Evolutionary conservation across 2,113 vertebrate species (phyloP), one percentile per base, ranked within the genome.

Genomic region (Lamprotornis superbus): DNA sequence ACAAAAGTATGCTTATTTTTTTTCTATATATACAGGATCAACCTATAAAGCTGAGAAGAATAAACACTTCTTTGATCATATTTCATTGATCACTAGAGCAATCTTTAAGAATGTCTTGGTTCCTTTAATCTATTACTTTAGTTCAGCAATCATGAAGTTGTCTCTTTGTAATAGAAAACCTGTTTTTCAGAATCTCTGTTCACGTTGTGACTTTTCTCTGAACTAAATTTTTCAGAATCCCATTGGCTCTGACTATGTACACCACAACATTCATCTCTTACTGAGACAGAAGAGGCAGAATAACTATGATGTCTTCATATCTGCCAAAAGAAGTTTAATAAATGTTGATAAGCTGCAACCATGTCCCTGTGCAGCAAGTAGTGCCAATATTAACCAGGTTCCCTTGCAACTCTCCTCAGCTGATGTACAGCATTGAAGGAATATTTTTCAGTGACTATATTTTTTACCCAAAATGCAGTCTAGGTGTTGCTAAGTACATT

Each of bases 91-190:
- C 49, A 46, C 44, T 87, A 35, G 11, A 89, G 35, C 28, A 85
- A 74, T 63, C 59, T 82, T 87, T 60, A 59, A 59, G 49, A 89
- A 91, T 60, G 35, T 40, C 81, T 91, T 49, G 7, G 16, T 67
- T 89, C 56, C 61, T 94, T 78, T 93, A 83, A 90, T 82, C 86
- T 90, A 63, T 67, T 84, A 47, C 78, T 93, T 89, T 53, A 87
- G 65, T 20, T 93, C 44, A 84, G 37, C 1, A 3, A 85, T 80
- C 67, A 79, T 57, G 49, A 65, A 90, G 40, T 73, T 79, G 56
- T 70, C 35, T 57, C 90, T 52, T 80, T 79, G 24, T 52, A 71
- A 68, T 4, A 94, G 49, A 52, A 85, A 91, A 71, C 35, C 27
- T 80, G 28, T 46, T 90, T 42, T 91, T 90, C 75, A 69, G 49